Evolutionary conservation across 2,888 invertebrate genomes (phyloP).

Genomic region (Drosophila buzzatii): DNA sequence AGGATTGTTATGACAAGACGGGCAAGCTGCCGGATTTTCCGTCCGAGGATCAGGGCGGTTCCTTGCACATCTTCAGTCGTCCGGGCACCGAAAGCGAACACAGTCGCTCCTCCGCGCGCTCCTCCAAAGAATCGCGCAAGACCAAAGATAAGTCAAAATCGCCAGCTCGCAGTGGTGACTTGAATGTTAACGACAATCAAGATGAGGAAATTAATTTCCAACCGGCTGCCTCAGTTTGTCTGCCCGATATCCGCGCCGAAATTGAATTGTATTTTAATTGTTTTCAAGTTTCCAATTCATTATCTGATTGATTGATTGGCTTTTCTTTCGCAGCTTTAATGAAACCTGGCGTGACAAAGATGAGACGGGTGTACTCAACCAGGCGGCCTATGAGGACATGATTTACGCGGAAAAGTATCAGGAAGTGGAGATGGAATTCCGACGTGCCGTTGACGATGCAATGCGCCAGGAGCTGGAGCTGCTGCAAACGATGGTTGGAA

Average conservation of each 20-base stretch:
- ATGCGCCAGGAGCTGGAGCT: constrained; percentile 90
- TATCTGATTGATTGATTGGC: background rate
- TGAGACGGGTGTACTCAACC: constrained; percentile 90
- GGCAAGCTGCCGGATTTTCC: constrained; percentile 96
- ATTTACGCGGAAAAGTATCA: constrained; percentile 93
- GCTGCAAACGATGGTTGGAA: constrained; percentile 89
- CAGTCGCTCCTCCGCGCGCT: constrained; percentile 91
- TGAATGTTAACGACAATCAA: constrained; percentile 89
- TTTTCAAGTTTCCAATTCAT: no score
- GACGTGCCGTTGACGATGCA: constrained; percentile 92
- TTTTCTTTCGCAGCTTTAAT: constrained; percentile 87
- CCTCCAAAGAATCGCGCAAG: constrained; percentile 92
- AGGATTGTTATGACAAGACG: constrained; percentile 92
- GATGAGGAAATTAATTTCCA: constrained; percentile 87
- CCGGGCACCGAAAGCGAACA: constrained; percentile 93
- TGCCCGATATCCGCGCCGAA: constrained; percentile 89
- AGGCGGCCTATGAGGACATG: constrained; percentile 92
- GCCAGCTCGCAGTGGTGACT: constrained; percentile 84
- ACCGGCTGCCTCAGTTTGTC: constrained; percentile 89
- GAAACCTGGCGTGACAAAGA: constrained; percentile 94
- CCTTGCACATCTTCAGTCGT: constrained; percentile 92
- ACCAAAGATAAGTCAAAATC: constrained; percentile 91
- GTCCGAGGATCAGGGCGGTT: constrained; percentile 95
- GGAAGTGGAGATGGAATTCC: constrained; percentile 93
- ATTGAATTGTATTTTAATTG: constrained; percentile 88